Percentiles rank a stretch among this genome's conserved stretches.
phyloP scores from a whole-genome alignment of 2,113 vertebrate species.

The Ornithorhynchus anatinus region DNA sequence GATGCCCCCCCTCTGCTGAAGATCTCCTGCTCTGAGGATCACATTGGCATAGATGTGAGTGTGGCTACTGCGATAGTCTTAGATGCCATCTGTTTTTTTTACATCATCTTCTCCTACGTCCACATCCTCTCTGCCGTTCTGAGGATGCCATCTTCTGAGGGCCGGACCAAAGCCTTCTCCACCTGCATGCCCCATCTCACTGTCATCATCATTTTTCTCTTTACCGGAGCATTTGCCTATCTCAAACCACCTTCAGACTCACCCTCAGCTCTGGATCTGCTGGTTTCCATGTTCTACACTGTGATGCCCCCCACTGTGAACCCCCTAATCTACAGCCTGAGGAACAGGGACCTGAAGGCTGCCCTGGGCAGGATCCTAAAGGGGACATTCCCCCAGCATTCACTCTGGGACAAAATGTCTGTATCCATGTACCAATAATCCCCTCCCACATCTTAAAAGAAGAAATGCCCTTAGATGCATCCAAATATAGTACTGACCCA shows the following conservation, averaged over 20 bases:
- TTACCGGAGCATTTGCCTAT: conserved; percentile 51
- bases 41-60: conserved; percentile 40
- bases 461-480: no score
- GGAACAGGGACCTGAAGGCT: conserved; percentile 32
- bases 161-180: conserved; percentile 49
- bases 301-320: conserved; percentile 27
- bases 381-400: not conserved
- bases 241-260: conserved; percentile 40
- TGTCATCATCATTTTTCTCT: conserved; percentile 46
- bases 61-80: no score
- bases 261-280: conserved; percentile 18
- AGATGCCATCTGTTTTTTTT: conserved; percentile 37
- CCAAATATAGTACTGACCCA: no score
- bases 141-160: conserved; percentile 29
- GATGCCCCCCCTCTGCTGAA: conserved; percentile 50
- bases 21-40: conserved; percentile 35
- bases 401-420: no score
- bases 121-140: conserved; percentile 40
- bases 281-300: conserved; percentile 20
- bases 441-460: no score
- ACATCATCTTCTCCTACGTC: conserved; percentile 45
- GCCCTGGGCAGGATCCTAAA: conserved; percentile 11
- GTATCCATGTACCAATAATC: no score
- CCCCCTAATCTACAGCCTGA: conserved; percentile 25
- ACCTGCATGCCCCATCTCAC: conserved; percentile 54